phyloP scores from a whole-genome alignment of 1,140 invertebrate species.

The Polypedilum pembai region DNA sequence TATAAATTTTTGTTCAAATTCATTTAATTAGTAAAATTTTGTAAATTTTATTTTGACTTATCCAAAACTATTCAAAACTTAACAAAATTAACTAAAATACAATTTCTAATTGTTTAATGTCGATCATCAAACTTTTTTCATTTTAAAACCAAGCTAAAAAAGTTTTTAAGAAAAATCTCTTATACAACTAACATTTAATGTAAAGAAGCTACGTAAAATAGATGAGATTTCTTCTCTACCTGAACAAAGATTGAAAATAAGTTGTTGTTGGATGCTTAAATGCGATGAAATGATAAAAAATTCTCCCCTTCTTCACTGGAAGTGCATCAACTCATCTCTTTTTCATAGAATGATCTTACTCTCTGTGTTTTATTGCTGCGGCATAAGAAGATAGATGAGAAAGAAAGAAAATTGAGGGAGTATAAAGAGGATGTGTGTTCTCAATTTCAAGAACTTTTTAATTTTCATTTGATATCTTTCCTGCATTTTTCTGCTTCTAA shows the following conservation, averaged over 20 bases:
- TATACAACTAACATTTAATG: background rate
- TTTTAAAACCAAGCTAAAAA: too few relatives aligned
- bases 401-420: conserved; percentile 10
- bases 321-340: background rate
- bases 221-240: background rate
- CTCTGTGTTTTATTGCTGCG: background rate
- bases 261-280: conserved; percentile 24
- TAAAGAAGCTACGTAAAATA: background rate
- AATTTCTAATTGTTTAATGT: background rate
- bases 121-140: too few relatives aligned
- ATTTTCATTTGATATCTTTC: background rate
- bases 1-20: too few relatives aligned
- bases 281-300: conserved; percentile 3
- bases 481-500: background rate
- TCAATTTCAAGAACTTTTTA: conserved; percentile 12
- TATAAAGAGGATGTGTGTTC: background rate
- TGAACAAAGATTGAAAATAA: background rate
- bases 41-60: too few relatives aligned
- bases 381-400: background rate
- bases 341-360: background rate
- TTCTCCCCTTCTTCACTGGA: background rate
- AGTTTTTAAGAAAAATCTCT: background rate
- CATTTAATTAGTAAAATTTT: too few relatives aligned
- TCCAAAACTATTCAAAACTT: too few relatives aligned
- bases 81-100: background rate